Evolutionary conservation across 2,888 invertebrate genomes (phyloP), one percentile per base, ranked within the genome.

Genomic region (Chironomus tentans): DNA sequence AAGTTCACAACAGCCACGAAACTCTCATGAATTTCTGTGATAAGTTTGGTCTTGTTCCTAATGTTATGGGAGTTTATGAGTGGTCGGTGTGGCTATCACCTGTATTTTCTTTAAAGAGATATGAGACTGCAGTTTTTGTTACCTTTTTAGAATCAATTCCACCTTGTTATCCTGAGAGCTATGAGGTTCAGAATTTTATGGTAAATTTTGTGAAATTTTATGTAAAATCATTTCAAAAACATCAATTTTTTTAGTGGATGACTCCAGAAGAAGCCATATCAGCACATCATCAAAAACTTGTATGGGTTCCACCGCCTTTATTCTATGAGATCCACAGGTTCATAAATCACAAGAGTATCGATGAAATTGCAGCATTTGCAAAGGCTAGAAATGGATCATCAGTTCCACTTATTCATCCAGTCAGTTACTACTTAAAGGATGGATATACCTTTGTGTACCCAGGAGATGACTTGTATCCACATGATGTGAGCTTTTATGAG

Each of bases 81-180:
- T 95, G 94, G 94, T 90, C 90, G 76, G 91, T 90, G 80, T 95
- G 95, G 95, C 82, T 92, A n/a, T 91, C 93, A 0, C 94, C 95
- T 0, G 79, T 84, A 0, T 80, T 82, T 71, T 78, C 79, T 46
- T 70, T 82, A 0, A 86, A 84, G 78, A 84, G 92, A 81, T 94
- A 90, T 81, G 87, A 92, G 80, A 88, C 93, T 0, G 87, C 88
- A 3, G 94, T 94, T 82, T 94, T 90, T 81, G 79, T 92, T 13
- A 84, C 89, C 13, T 86, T 87, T 62, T 80, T 93, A 24, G 83
- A 87, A 69, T 80, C 84, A 15, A 82, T 85, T 68, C 90, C 91
- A 0, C 79, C 83, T 1, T 82, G 86, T 4, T 80, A 83, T 28
- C 81, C 86, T 68, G 87, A 88, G 78, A 82, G 83, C 77, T 82